Evolutionary conservation across 1,140 invertebrate genomes (phyloP).

Genomic region (Lysiphlebus fabarum): DNA sequence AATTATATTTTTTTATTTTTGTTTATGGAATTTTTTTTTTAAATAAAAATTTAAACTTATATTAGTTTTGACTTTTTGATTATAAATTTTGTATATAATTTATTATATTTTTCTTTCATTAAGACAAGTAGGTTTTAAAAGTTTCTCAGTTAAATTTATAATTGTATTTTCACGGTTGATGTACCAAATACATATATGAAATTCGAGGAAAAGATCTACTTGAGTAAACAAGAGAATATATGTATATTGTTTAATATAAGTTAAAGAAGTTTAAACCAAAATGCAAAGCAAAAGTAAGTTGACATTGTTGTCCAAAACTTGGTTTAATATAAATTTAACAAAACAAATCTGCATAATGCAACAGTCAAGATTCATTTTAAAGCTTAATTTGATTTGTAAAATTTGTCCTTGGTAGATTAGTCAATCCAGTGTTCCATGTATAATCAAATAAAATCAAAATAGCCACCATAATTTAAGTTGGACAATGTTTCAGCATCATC

Average conservation of each 20-base stretch:
- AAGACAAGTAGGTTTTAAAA: constrained; percentile 29
- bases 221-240: too few species aligned
- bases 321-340: constrained; percentile 28
- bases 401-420: constrained; percentile 29
- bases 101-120: constrained; percentile 33
- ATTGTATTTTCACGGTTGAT: too few species aligned
- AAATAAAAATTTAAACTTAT: neutral
- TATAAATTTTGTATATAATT: constrained; percentile 28
- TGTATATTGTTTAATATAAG: too few species aligned
- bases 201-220: too few species aligned
- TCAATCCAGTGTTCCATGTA: neutral
- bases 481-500: neutral
- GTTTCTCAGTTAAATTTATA: neutral
- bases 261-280: too few species aligned
- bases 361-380: constrained; percentile 28
- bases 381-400: constrained; percentile 29
- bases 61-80: constrained; percentile 12
- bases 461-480: neutral
- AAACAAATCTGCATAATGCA: constrained; percentile 37
- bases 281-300: constrained; percentile 3
- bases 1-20: neutral
- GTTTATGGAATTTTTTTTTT: constrained; percentile 1
- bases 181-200: neutral
- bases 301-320: constrained; percentile 32
- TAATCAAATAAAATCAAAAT: too few species aligned